Percentiles rank a stretch among this genome's conserved stretches.
These are phyloP conservation scores for Drosophila truncata DNA, from an alignment of 1,140 invertebrate species.

Conservation along the genomic window DNA sequence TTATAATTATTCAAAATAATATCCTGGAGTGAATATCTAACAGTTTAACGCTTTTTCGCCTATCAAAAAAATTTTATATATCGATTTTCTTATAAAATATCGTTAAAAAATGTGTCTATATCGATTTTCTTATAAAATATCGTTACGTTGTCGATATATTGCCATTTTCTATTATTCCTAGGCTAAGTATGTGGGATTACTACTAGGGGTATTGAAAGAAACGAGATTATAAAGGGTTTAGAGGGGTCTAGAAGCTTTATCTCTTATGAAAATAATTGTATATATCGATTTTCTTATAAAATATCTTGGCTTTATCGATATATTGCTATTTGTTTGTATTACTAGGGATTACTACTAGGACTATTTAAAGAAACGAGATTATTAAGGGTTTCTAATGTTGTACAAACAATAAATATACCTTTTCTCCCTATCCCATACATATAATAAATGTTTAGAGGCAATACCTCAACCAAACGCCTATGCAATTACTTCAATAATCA, in stretches of 20 bases:
- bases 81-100: too few species aligned
- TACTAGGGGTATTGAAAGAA: neutral
- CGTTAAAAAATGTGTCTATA: too few species aligned
- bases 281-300: too few species aligned
- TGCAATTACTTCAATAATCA: neutral
- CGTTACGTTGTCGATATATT: neutral
- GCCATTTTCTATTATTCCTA: neutral
- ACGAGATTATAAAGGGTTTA: neutral
- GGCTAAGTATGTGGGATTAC: neutral
- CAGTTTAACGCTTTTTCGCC: too few species aligned
- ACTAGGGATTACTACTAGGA: neutral
- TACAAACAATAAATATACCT: neutral
- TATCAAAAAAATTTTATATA: too few species aligned
- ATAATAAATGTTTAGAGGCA: neutral
- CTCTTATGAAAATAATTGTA: too few species aligned
- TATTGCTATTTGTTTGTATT: too few species aligned
- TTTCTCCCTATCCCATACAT: neutral
- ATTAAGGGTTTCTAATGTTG: neutral
- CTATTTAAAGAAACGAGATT: neutral
- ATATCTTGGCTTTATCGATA: too few species aligned
- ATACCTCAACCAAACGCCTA: neutral
- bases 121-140: too few species aligned
- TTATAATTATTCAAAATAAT: too few species aligned
- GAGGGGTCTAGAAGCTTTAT: too few species aligned
- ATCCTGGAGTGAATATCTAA: too few species aligned